phyloP scores from a whole-genome alignment of 1,140 invertebrate species.

The Diachasmimorpha longicaudata region DNA sequence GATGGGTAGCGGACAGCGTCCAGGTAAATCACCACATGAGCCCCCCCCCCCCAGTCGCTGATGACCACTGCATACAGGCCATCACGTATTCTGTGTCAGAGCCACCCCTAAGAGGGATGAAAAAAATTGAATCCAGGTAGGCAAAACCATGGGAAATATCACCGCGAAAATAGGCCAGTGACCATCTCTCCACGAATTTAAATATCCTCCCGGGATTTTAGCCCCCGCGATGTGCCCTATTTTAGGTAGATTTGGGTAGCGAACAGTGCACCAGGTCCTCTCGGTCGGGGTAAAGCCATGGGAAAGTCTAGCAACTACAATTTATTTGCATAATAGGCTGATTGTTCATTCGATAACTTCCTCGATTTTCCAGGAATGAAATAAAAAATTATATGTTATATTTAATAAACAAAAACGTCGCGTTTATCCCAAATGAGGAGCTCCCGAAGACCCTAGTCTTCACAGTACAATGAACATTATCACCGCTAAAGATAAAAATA shows the following conservation, averaged over 20 bases:
- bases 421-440: too few relatives aligned
- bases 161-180: not conserved
- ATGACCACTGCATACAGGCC: not conserved
- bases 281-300: not conserved
- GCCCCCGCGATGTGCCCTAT: not conserved
- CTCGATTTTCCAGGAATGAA: not conserved
- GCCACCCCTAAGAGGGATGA: not conserved
- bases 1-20: slow-evolving; percentile 27
- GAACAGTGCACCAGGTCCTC: not conserved
- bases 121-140: slow-evolving; percentile 22
- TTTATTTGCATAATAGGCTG: not conserved
- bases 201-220: not conserved
- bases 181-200: slow-evolving; percentile 4
- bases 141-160: slow-evolving; percentile 17
- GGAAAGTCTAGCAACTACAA: not conserved
- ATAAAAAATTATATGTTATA: too few relatives aligned
- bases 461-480: not conserved
- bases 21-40: slow-evolving; percentile 26
- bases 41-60: slow-evolving; percentile 5
- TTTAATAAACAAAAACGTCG: too few relatives aligned
- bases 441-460: not conserved
- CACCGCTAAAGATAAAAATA: too few relatives aligned
- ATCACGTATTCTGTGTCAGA: not conserved
- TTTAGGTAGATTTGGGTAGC: not conserved
- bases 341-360: not conserved